phyloP scores from a whole-genome alignment of 2,113 vertebrate species.

The Serinus canaria region DNA sequence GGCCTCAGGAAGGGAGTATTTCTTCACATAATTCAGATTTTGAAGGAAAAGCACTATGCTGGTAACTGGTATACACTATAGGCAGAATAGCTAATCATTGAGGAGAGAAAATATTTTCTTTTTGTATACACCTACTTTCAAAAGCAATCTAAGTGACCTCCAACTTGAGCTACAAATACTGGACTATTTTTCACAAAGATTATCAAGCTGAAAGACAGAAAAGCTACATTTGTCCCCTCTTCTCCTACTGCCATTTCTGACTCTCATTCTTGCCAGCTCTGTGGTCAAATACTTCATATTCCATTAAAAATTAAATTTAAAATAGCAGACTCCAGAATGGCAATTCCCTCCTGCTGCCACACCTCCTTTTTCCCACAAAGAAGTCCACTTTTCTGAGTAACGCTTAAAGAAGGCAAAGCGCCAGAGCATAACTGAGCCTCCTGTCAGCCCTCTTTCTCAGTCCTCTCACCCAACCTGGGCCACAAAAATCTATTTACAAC shows the following conservation, averaged over 20 bases:
- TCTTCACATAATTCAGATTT: background rate
- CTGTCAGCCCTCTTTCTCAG: background rate
- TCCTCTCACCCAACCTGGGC: background rate
- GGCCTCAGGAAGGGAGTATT: background rate
- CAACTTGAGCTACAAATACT: background rate
- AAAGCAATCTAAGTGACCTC: background rate
- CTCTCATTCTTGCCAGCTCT: background rate
- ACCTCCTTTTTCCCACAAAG: constrained; percentile 10
- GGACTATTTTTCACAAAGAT: background rate
- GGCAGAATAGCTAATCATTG: background rate
- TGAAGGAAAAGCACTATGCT: background rate
- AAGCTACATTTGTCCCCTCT: background rate
- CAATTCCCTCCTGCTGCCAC: background rate
- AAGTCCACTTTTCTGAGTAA: constrained; percentile 35
- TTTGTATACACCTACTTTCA: background rate
- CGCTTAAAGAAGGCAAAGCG: constrained; percentile 9
- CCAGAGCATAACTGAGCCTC: background rate
- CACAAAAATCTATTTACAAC: background rate
- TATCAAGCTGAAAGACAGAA: background rate
- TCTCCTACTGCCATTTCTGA: background rate
- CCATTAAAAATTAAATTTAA: constrained; percentile 13
- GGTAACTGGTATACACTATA: background rate
- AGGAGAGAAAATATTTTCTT: background rate
- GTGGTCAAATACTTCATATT: background rate
- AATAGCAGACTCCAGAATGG: background rate